Evolutionary conservation across 92 coral and sea anemone species (phyloP).

Genomic region (Montipora capitata): DNA sequence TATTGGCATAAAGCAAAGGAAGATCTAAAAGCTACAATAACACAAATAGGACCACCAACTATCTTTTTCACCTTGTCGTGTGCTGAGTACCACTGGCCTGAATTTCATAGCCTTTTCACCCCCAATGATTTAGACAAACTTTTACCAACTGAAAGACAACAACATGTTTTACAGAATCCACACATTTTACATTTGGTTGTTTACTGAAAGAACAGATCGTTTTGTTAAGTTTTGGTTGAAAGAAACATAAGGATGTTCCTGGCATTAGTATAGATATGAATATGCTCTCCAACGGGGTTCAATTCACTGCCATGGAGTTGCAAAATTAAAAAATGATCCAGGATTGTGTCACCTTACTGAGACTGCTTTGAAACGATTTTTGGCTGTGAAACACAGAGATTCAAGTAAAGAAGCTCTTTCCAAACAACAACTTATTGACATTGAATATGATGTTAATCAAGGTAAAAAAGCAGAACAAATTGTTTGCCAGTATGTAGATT

Average conservation of each 20-base stretch:
- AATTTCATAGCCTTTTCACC: background rate
- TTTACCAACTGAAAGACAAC: slow-evolving; percentile 19
- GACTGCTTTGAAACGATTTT: slow-evolving; percentile 6
- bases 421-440: background rate
- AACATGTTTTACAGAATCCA: slow-evolving; percentile 34
- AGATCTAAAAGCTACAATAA: too few relatives aligned
- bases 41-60: too few relatives aligned
- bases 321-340: too few relatives aligned
- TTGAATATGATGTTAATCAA: background rate
- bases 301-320: too few relatives aligned
- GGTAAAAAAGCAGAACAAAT: background rate
- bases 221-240: slow-evolving; percentile 21
- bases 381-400: slow-evolving; percentile 15
- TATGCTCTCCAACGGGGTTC: background rate
- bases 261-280: slow-evolving; percentile 6
- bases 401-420: background rate
- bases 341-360: background rate
- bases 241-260: slow-evolving; percentile 25
- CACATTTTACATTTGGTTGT: slow-evolving; percentile 22
- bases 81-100: background rate
- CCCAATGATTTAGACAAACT: background rate
- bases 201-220: background rate
- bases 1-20: too few relatives aligned
- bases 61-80: background rate
- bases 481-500: background rate